These are phyloP conservation scores for Saccostrea cuccullata DNA, from an alignment of 1,140 invertebrate genomes.

Conservation along the genomic window DNA sequence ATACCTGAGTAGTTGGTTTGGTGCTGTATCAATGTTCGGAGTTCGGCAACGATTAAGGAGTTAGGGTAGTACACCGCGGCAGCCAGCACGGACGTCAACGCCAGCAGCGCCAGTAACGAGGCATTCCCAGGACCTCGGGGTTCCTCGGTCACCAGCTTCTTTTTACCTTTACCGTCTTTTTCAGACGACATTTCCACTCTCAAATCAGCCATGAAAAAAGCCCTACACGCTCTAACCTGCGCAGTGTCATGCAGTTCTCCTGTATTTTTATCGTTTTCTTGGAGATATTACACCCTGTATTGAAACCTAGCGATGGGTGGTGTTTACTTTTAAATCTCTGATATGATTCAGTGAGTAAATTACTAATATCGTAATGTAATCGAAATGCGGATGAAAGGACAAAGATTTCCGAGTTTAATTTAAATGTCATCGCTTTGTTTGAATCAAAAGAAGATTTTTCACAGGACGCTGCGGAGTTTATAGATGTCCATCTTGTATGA, in stretches of 20 bases:
- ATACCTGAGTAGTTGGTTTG: slow-evolving; percentile 14
- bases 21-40: slow-evolving; percentile 26
- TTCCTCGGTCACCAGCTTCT: neutral
- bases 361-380: neutral
- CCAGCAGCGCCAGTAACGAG: slow-evolving; percentile 17
- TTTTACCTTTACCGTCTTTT: neutral
- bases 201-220: slow-evolving; percentile 32
- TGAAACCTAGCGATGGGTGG: slow-evolving; percentile 16
- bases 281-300: slow-evolving; percentile 22
- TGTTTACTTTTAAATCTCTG: slow-evolving; percentile 24
- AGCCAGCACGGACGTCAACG: neutral
- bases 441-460: too few relatives aligned
- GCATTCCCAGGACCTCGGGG: neutral
- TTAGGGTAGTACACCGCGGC: slow-evolving; percentile 39
- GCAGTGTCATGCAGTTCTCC: neutral
- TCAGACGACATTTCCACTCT: slow-evolving; percentile 35
- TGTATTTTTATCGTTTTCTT: slow-evolving; percentile 13
- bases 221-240: neutral
- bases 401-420: too few relatives aligned
- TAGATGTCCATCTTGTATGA: too few relatives aligned
- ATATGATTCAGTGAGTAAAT: slow-evolving; percentile 18
- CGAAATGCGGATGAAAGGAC: neutral
- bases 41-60: slow-evolving; percentile 25
- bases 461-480: too few relatives aligned
- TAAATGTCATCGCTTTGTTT: too few relatives aligned